phyloP scores from a whole-genome alignment of 1,140 invertebrate genomes.

The Meteorus sp. region DNA sequence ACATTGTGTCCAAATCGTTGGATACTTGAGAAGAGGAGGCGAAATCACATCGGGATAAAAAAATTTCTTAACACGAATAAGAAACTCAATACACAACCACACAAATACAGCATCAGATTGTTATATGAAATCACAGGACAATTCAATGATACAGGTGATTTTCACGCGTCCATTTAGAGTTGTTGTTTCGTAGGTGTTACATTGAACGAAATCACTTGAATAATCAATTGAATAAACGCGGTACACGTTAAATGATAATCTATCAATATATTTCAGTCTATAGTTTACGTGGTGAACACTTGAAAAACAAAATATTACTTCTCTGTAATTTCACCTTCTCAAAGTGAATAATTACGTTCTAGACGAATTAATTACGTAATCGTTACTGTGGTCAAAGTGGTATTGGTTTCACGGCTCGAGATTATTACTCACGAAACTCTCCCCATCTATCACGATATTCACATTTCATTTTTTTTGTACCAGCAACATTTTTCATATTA shows the following conservation, averaged over 20 bases:
- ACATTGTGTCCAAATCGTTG: too few relatives aligned
- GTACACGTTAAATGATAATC: slow-evolving; percentile 44
- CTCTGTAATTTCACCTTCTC: slow-evolving; percentile 29
- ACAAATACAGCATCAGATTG: slow-evolving; percentile 4
- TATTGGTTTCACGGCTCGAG: slow-evolving; percentile 35
- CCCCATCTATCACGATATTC: not conserved
- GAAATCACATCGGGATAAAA: too few relatives aligned
- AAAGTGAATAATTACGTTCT: slow-evolving; percentile 35
- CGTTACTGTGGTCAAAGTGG: slow-evolving; percentile 35
- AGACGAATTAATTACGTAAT: slow-evolving; percentile 41
- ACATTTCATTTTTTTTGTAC: slow-evolving; percentile 1
- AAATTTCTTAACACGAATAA: slow-evolving; percentile 1
- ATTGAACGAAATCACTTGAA: slow-evolving; percentile 32
- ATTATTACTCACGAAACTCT: slow-evolving; percentile 28
- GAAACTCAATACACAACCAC: not conserved
- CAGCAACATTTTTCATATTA: slow-evolving; percentile 7
- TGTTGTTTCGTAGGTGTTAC: slow-evolving; percentile 33
- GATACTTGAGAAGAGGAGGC: too few relatives aligned
- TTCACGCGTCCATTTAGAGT: slow-evolving; percentile 29
- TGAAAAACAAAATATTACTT: slow-evolving; percentile 33
- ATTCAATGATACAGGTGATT: slow-evolving; percentile 24
- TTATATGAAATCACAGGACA: slow-evolving; percentile 18
- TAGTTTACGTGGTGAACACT: slow-evolving; percentile 34
- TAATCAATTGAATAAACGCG: slow-evolving; percentile 36
- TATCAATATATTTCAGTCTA: slow-evolving; percentile 40